Evolutionary conservation across 2,113 vertebrate species (phyloP).

Genomic region (Zosterops hypoxanthus): DNA sequence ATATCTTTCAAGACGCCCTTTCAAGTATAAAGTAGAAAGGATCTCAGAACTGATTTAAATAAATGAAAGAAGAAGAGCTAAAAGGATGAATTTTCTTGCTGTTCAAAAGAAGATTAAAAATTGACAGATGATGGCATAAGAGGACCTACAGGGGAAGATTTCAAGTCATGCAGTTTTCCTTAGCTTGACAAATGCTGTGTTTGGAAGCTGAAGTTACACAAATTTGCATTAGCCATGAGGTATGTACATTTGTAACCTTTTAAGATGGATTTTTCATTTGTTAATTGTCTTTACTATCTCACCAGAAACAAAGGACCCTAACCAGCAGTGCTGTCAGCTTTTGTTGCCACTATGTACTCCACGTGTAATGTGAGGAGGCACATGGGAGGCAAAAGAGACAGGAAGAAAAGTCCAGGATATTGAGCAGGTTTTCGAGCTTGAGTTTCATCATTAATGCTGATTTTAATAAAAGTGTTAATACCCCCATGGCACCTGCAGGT

Average conservation of each 20-base stretch:
- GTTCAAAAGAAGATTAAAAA: slow-evolving; percentile 53
- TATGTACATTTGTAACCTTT: not conserved
- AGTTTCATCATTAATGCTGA: not conserved
- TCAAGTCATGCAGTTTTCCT: not conserved
- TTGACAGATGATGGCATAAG: not conserved
- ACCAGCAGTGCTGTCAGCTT: not conserved
- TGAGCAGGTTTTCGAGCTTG: not conserved
- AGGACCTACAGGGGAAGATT: not conserved
- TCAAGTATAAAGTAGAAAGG: slow-evolving; percentile 3
- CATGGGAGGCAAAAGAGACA: not conserved
- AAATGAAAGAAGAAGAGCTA: slow-evolving; percentile 17
- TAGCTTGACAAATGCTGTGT: slow-evolving; percentile 1
- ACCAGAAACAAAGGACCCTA: not conserved
- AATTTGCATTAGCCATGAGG: not conserved
- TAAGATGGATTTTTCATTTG: not conserved
- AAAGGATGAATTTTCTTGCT: slow-evolving; percentile 33
- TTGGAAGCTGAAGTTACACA: slow-evolving; percentile 11
- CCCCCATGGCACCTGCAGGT: not conserved
- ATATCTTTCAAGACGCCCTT: not conserved
- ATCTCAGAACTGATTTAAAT: slow-evolving; percentile 4
- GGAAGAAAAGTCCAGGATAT: not conserved
- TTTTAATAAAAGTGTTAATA: slow-evolving; percentile 3
- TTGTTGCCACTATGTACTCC: not conserved
- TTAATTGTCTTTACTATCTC: slow-evolving; percentile 6
- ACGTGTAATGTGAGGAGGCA: not conserved